Evolutionary conservation across 2,888 invertebrate species (phyloP).

Genomic region (Osmoderma eremita): DNA sequence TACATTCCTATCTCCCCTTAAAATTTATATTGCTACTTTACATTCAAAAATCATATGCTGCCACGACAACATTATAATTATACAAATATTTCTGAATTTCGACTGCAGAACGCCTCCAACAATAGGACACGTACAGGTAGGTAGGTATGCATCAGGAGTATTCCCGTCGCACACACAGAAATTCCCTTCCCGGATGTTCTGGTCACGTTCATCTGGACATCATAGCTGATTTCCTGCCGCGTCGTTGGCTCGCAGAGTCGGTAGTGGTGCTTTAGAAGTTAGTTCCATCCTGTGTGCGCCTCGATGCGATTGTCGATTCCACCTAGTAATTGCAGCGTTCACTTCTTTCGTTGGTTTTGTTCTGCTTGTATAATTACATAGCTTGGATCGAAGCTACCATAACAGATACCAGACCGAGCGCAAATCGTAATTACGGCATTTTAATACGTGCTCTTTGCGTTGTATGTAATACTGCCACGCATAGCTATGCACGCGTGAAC

Average conservation of each 20-base stretch:
- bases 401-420: constrained; percentile 31
- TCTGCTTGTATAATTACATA: constrained; percentile 34
- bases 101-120: constrained; percentile 1
- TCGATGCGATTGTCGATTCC: constrained; percentile 28
- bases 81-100: constrained; percentile 18
- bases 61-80: constrained; percentile 5
- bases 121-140: constrained; percentile 25
- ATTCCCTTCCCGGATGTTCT: constrained; percentile 49
- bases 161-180: constrained; percentile 22
- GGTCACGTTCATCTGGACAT: constrained; percentile 49
- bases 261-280: constrained; percentile 26
- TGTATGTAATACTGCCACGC: constrained; percentile 18
- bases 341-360: constrained; percentile 34
- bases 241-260: constrained; percentile 17
- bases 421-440: constrained; percentile 24
- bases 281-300: constrained; percentile 35
- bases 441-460: constrained; percentile 27
- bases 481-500: constrained; percentile 32
- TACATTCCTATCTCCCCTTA: background rate
- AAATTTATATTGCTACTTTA: background rate
- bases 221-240: constrained; percentile 48
- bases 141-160: constrained; percentile 25
- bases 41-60: constrained; percentile 6
- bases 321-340: constrained; percentile 32
- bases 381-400: constrained; percentile 29